Evolutionary conservation across 1,140 invertebrate species (phyloP).

Genomic region (Zaprionus gabonicus): DNA sequence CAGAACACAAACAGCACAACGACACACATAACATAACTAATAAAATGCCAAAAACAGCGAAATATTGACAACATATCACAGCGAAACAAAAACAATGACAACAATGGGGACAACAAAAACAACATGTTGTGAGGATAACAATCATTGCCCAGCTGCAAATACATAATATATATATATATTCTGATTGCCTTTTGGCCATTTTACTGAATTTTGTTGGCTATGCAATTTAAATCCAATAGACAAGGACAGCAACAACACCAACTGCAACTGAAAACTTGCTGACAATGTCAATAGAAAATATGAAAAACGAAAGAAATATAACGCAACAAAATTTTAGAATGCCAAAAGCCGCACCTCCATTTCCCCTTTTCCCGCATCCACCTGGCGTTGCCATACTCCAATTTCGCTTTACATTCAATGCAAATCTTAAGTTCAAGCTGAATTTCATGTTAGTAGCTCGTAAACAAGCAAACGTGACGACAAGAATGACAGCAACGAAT

Average conservation of each 20-base stretch:
- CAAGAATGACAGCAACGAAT: conserved; percentile 27
- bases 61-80: conserved; percentile 1
- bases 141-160: conserved; percentile 14
- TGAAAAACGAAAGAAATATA: conserved; percentile 4
- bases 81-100: neutral
- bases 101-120: neutral
- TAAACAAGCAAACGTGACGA: conserved; percentile 42
- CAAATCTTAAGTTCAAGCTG: neutral
- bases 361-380: neutral
- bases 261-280: conserved; percentile 14
- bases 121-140: neutral
- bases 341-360: neutral
- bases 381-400: conserved; percentile 12
- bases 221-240: conserved; percentile 43
- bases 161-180: conserved; percentile 26
- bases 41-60: conserved; percentile 24
- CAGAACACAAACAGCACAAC: neutral
- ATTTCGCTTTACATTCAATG: conserved; percentile 28
- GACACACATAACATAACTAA: conserved; percentile 6
- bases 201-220: conserved; percentile 17
- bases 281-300: conserved; percentile 31
- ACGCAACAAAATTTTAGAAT: conserved; percentile 12
- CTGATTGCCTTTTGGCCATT: conserved; percentile 33
- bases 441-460: conserved; percentile 58
- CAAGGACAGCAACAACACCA: conserved; percentile 22